Conservation (phyloP, 2,113 vertebrate genomes). For the Caracal caracal region DNA sequence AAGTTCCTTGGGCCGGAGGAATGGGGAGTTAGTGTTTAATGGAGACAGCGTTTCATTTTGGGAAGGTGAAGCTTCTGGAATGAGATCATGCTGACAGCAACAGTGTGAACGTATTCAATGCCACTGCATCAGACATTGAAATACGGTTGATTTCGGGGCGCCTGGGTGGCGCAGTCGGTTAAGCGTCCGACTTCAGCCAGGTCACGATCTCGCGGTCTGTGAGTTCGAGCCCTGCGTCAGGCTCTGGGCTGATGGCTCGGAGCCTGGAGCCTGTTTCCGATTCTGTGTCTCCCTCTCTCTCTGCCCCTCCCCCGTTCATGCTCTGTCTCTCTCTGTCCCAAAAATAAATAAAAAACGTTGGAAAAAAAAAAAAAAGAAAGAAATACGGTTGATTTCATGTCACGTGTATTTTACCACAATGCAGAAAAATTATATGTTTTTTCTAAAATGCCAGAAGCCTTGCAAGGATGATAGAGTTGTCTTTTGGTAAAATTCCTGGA, state of each 20-base stretch:
- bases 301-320: no score
- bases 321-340: no score
- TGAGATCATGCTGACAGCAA: neutral
- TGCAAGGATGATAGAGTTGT: fast-evolving
- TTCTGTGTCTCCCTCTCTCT: no score
- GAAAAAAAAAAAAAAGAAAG: no score
- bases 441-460: neutral
- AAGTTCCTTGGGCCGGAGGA: neutral
- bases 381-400: neutral
- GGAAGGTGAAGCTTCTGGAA: neutral
- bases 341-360: no score
- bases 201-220: no score
- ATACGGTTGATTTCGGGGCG: no score
- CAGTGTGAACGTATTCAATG: neutral
- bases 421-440: neutral
- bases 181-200: no score
- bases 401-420: neutral
- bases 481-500: neutral
- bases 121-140: fast-evolving
- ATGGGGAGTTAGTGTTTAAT: neutral
- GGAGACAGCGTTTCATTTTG: neutral
- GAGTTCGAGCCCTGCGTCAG: no score
- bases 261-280: no score
- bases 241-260: no score
- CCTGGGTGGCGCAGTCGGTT: no score